These are phyloP conservation scores for Athalia circularis DNA, from an alignment of 2,888 invertebrate species.

Conservation along the genomic window DNA sequence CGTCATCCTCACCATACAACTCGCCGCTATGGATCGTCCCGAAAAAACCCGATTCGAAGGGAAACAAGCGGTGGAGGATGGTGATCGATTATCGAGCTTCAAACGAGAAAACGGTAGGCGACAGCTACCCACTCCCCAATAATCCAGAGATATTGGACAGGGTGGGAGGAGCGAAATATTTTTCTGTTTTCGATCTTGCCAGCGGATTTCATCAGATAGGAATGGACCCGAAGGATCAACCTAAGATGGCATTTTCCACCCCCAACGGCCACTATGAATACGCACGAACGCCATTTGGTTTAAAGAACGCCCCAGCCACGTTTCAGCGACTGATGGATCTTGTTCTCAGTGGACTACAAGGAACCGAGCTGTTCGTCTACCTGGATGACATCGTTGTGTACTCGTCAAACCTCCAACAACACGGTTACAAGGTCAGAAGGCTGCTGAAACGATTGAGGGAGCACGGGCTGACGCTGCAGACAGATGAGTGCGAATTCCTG, in stretches of 20 bases:
- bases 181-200: slow-evolving; percentile 36
- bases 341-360: slow-evolving; percentile 42
- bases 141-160: slow-evolving; percentile 32
- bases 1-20: slow-evolving; percentile 59
- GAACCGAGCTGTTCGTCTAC: slow-evolving; percentile 33
- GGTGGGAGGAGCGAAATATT: slow-evolving; percentile 26
- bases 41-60: slow-evolving; percentile 60
- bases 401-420: not conserved
- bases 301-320: slow-evolving; percentile 41
- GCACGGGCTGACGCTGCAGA: not conserved
- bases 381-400: slow-evolving; percentile 36
- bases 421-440: slow-evolving; percentile 1
- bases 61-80: slow-evolving; percentile 52
- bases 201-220: slow-evolving; percentile 27
- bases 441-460: not conserved
- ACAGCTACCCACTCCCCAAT: slow-evolving; percentile 46
- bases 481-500: slow-evolving; percentile 30
- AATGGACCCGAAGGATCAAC: slow-evolving; percentile 1
- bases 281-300: slow-evolving; percentile 46
- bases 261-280: slow-evolving; percentile 48
- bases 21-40: slow-evolving; percentile 63
- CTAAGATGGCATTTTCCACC: slow-evolving; percentile 12
- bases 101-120: slow-evolving; percentile 23
- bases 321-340: slow-evolving; percentile 50
- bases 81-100: slow-evolving; percentile 22